phyloP scores from a whole-genome alignment of 2,113 vertebrate genomes.

The Salminus brasiliensis region DNA sequence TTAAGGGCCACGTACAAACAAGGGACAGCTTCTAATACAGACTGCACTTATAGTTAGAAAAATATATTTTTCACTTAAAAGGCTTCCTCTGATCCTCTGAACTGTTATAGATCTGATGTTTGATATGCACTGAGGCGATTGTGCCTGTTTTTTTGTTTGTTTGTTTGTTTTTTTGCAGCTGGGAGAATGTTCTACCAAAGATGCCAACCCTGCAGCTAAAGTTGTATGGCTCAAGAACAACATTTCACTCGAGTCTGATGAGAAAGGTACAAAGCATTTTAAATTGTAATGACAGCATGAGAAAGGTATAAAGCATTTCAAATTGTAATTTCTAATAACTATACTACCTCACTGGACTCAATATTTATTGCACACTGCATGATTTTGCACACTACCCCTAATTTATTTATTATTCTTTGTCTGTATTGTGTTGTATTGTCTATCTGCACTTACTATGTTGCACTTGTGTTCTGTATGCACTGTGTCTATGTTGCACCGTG shows the following conservation, averaged over 20 bases:
- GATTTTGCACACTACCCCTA: no score
- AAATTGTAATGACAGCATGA: conserved; percentile 65
- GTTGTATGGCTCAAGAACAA: conserved; percentile 87
- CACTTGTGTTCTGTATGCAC: no score
- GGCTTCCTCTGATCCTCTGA: neutral
- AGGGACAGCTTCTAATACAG: no score
- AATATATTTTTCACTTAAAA: neutral
- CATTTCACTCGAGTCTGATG: conserved; percentile 71
- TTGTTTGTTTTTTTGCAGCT: conserved; percentile 72
- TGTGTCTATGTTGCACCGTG: no score
- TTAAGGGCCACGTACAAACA: no score
- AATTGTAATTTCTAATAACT: no score
- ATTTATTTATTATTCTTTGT: no score
- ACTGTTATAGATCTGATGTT: neutral
- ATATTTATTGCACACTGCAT: no score
- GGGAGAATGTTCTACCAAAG: conserved; percentile 81
- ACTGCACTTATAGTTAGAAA: no score
- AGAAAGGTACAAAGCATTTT: conserved; percentile 74
- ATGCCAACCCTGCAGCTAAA: conserved; percentile 84
- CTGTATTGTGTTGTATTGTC: no score
- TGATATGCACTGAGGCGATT: neutral
- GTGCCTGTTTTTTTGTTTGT: neutral
- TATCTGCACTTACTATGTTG: no score
- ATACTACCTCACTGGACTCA: no score
- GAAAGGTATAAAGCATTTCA: conserved; percentile 72